Evolutionary conservation across 2,113 vertebrate species (phyloP).

Genomic region (Callaeas wilsoni): DNA sequence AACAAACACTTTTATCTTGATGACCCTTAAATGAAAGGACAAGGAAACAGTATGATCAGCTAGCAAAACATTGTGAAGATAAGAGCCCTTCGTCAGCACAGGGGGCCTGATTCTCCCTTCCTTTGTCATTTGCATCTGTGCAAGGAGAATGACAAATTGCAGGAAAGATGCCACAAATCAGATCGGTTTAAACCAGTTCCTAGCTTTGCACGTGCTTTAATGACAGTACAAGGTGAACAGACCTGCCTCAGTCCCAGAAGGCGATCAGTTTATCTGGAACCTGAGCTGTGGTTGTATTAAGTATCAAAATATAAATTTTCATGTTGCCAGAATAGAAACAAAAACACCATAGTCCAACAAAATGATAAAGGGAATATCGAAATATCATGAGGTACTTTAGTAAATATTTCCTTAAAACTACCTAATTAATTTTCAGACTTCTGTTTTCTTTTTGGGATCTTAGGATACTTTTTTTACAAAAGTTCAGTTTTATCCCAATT

Average conservation of each 20-base stretch:
- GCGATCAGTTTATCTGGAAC: not conserved
- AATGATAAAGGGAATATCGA: not conserved
- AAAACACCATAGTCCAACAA: not conserved
- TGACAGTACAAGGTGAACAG: constrained; percentile 32
- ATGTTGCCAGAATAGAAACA: not conserved
- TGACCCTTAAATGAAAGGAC: constrained; percentile 55
- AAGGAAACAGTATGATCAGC: constrained; percentile 45
- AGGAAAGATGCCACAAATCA: constrained; percentile 15
- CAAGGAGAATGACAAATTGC: constrained; percentile 48
- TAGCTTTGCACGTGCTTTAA: not conserved
- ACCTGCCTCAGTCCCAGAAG: not conserved
- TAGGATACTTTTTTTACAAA: not conserved
- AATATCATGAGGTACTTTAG: constrained; percentile 1
- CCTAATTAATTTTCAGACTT: constrained; percentile 28
- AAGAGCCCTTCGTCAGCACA: constrained; percentile 30
- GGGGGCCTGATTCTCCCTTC: constrained; percentile 35
- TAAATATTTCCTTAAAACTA: constrained; percentile 21
- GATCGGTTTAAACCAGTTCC: constrained; percentile 1
- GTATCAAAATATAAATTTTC: not conserved
- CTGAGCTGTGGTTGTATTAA: not conserved
- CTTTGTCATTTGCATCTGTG: constrained; percentile 42
- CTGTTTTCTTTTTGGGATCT: not conserved
- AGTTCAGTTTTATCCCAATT: constrained; percentile 48
- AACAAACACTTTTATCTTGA: constrained; percentile 44
- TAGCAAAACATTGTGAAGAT: constrained; percentile 34